Evolutionary conservation across 1,140 invertebrate species (phyloP), one percentile per base, ranked within the genome.

Genomic region (Nautilus pompilius): DNA sequence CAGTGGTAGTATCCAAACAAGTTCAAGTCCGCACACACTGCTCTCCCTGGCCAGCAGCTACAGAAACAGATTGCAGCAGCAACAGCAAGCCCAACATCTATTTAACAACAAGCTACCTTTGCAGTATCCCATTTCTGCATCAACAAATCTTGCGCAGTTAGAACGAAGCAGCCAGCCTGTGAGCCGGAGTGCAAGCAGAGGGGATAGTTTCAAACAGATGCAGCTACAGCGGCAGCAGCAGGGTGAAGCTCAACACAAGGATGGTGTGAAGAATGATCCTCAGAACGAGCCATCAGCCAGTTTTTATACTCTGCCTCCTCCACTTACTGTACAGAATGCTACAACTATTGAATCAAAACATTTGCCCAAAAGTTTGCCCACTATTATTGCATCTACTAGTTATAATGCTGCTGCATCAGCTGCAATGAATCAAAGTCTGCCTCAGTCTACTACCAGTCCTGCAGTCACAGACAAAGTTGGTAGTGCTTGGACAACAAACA

Each of bases 131-230:
- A 53, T 53, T 28, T 28, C n/a, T 24, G 49, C 24, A 5, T n/a
- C 56, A 10, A 10, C 55, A 10, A 13, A 15, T 5, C 29, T n/a
- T 22, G 30, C 20, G 20, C 15, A 30, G 30, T 20, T 24, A 17
- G 24, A 41, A 26, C 56, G 15, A 24, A 55, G 67, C 8, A 68
- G 64, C 13, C 60, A 64, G 15, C 68, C 67, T 33, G 61, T 72
- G 5, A 70, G 70, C 58, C 65, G 70, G 24, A 71, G 67, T 66
- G 68, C 63, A n/a, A 74, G 73, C 60, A 55, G 69, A 45, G 71
- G 70, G 30, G 77, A 78, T 30, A 79, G 73, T 60, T 78, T 75
- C 63, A 76, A 72, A 36, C 54, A 68, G 30, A 58, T 59, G 34
- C 24, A 60, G 34, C 51, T 33, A 30, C 20, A 34, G 32, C 61